Conservation (phyloP, 2,888 invertebrate genomes). For the Slavum lentiscoides region DNA sequence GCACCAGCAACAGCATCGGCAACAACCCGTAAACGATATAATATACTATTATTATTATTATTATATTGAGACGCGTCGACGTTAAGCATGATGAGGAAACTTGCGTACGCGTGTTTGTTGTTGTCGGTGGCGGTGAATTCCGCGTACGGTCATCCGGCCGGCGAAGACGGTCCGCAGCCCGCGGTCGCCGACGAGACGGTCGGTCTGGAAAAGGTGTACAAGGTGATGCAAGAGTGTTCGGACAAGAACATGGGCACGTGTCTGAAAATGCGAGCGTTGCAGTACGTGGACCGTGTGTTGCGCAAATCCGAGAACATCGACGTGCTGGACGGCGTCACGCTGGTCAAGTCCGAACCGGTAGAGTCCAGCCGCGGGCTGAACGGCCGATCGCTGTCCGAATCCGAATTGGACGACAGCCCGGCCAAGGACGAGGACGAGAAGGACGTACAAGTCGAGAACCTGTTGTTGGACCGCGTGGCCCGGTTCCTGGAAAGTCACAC, state of each 20-base stretch:
- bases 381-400: conserved; percentile 59
- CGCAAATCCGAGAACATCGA: conserved; percentile 62
- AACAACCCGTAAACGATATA: no score
- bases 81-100: conserved; percentile 34
- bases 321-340: conserved; percentile 61
- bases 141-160: conserved; percentile 45
- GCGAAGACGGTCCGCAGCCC: conserved; percentile 40
- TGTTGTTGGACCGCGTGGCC: conserved; percentile 74
- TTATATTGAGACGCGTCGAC: no score
- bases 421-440: conserved; percentile 69
- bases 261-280: conserved; percentile 75
- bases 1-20: not conserved
- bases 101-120: conserved; percentile 45
- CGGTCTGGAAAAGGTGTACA: conserved; percentile 67
- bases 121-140: conserved; percentile 17
- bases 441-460: conserved; percentile 73
- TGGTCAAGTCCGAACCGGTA: conserved; percentile 62
- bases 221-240: conserved; percentile 73
- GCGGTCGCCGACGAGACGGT: conserved; percentile 46
- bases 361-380: conserved; percentile 57
- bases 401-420: conserved; percentile 62
- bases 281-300: conserved; percentile 69
- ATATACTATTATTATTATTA: no score
- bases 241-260: conserved; percentile 71
- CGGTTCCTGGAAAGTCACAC: conserved; percentile 78